Base-by-base conservation (phyloP, 2,888 invertebrate genomes). In the Koerneria pararmatus region DNA sequence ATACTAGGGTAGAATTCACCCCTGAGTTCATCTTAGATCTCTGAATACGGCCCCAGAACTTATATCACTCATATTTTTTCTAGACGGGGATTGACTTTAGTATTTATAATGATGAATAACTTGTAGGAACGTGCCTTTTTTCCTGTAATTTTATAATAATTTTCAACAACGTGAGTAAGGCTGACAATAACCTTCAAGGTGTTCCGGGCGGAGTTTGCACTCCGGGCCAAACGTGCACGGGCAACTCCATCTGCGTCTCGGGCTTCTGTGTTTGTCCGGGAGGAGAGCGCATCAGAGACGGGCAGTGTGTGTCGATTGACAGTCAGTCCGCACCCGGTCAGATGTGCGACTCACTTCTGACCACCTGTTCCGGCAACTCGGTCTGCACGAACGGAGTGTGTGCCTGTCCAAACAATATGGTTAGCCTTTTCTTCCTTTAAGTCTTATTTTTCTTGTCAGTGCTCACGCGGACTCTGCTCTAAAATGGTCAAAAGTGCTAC, bases 221-320 rank as follows among this genome's bases (percentile, higher is more conserved):
- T 60, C 68, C 72, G 31, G 71, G 70, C 15, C 67, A 67, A n/a
- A 67, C 74, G 0, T 80, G 78, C 53, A 67, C 74, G 0, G 81
- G 82, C n/a, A 82, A 82, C 59, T 80, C 80, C 6, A 72, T 80
- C 8, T 82, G 82, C 59, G 79, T 77, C 6, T 75, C 78, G 59
- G 80, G 77, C 6, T 74, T 76, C 54, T 82, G 82, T 61, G 74
- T 77, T 8, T 82, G 82, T 68, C 80, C 81, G 8, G 78, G 78
- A 29, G 81, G 81, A 29, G 81, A 79, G 56, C 72, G 70, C 24
- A 76, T 81, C 54, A 66, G 68, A 37, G 76, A 79, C 46, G 68
- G 71, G 15, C 66, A 75, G 68, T 79, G 77, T 58, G 68, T 64
- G 11, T 37, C 37, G 4, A 46, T 64, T 3, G 64, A 64, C 15